A percentile compares a stretch with the other conserved stretches of the same genome.
phyloP scores from a whole-genome alignment of 2,113 vertebrate genomes.

The Thalassarche chlororhynchos region DNA sequence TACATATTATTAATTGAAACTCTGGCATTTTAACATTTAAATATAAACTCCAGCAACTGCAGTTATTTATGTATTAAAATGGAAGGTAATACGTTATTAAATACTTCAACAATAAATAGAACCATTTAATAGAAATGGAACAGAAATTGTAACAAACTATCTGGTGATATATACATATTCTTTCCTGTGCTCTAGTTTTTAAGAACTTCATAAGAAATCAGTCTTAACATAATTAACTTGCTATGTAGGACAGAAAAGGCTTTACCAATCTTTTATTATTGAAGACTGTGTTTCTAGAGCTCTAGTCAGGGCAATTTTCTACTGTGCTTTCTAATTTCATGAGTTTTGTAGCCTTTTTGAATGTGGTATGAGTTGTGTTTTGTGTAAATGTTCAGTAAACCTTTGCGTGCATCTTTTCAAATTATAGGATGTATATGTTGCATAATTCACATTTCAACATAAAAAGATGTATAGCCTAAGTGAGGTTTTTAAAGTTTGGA shows the following conservation, averaged over 20 bases:
- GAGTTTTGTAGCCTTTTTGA: background rate
- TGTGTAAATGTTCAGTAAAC: background rate
- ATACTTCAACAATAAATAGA: background rate
- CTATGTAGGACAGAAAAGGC: background rate
- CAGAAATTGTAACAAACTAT: background rate
- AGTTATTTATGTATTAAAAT: background rate
- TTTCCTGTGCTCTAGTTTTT: background rate
- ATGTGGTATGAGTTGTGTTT: background rate
- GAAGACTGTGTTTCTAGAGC: background rate
- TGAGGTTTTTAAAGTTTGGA: background rate
- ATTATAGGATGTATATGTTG: background rate
- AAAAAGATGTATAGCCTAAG: background rate
- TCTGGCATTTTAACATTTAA: background rate
- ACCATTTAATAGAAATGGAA: background rate
- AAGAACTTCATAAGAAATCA: background rate
- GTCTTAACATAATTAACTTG: background rate
- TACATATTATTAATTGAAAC: background rate
- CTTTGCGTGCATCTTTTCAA: background rate
- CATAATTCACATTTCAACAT: background rate
- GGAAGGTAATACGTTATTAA: background rate
- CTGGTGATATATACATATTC: background rate
- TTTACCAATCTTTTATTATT: background rate
- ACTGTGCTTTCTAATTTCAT: background rate
- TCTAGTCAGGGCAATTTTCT: background rate
- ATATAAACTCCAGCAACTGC: background rate